Base-by-base conservation (phyloP, 2,797 vertebrate genomes). In the Artibeus lituratus region DNA sequence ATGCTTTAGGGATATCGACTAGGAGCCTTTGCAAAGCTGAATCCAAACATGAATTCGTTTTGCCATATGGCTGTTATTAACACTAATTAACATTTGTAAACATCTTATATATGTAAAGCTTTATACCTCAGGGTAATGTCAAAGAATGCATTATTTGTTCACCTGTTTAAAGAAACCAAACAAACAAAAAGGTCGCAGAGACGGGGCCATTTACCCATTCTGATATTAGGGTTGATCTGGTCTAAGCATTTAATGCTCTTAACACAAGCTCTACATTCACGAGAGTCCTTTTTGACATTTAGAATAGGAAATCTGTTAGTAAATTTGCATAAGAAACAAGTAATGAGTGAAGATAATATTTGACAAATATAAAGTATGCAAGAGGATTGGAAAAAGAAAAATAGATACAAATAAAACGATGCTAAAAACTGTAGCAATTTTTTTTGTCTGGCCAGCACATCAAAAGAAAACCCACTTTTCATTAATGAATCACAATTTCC, bases 21-120 rank as follows among this genome's bases (percentile, higher is more conserved):
- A 91, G 76, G 32, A 84, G 76, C 0, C 32, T 72, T 89, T 81
- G 42, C 44, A 93, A 95, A 84, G 29, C 81, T 95, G 29, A 95
- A 87, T 83, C 51, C 83, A 92, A 95, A 95, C 67, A 70, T 83
- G 90, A 87, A 82, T 95, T 94, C 87, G 24, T 74, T 87, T 85
- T 84, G 86, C 88, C 86, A 95, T 95, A 93, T 55, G 91, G 67
- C 51, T 90, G n/a, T 92, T 93, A 94, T 95, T 97, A 97, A 89
- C 35, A 94, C 94, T 91, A 94, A 92, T 97, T 95, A 97, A 92
- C 86, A 96, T 97, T 94, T 97, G 76, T 82, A 87, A 88, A 59
- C 57, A 69, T 91, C 62, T 94, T 91, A 76, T 93, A 51, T 62
- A 91, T 95, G 72, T 87, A 94, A 94, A 90, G 55, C 69, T 93